Conservation (phyloP, 2,888 invertebrate genomes). For the Caenorhabditis zanzibari region DNA sequence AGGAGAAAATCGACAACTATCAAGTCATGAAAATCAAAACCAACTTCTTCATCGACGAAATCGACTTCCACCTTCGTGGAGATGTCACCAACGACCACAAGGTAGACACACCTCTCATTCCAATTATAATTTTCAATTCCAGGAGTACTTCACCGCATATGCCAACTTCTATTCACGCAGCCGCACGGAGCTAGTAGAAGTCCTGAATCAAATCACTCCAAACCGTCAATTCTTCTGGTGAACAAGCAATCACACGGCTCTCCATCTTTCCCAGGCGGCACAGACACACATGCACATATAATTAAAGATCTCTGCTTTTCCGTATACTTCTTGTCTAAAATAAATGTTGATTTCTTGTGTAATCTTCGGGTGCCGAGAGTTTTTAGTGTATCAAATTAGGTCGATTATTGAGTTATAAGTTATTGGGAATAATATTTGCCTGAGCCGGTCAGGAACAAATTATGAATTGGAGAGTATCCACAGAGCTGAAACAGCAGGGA, state of each 20-base stretch:
- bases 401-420: not conserved
- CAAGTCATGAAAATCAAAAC: constrained; percentile 52
- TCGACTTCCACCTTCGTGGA: constrained; percentile 49
- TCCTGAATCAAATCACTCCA: constrained; percentile 28
- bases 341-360: not conserved
- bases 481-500: too few species aligned
- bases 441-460: not conserved
- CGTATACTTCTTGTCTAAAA: not conserved
- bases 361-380: not conserved
- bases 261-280: too few species aligned
- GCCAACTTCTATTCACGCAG: constrained; percentile 49
- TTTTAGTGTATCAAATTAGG: not conserved
- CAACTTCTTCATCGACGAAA: constrained; percentile 55
- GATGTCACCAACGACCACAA: constrained; percentile 25
- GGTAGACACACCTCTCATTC: not conserved
- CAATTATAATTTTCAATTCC: not conserved
- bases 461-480: not conserved
- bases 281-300: too few species aligned
- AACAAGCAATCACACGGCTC: not conserved
- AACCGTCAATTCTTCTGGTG: constrained; percentile 42
- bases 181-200: constrained; percentile 20
- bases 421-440: too few species aligned
- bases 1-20: constrained; percentile 34
- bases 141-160: constrained; percentile 45
- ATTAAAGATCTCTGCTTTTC: constrained; percentile 28